These are phyloP conservation scores for Drosophila paracracens DNA, from an alignment of 2,888 invertebrate species.

Conservation along the genomic window DNA sequence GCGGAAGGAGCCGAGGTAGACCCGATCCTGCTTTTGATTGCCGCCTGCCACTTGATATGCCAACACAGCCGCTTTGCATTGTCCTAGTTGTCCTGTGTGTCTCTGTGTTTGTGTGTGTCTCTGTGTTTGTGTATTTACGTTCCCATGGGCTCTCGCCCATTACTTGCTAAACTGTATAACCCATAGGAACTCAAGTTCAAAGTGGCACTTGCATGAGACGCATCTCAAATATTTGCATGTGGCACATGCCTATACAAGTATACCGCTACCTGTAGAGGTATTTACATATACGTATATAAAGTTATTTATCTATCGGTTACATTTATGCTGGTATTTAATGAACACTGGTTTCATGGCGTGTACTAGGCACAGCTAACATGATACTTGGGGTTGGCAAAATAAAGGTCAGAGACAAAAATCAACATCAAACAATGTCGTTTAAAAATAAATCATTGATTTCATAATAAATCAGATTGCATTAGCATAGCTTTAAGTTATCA, in stretches of 20 bases:
- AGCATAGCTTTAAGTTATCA: neutral
- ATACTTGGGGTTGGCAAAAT: conserved; percentile 2
- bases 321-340: conserved; percentile 12
- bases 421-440: neutral
- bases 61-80: conserved; percentile 34
- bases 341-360: conserved; percentile 22
- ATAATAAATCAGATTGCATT: neutral
- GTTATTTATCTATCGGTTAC: conserved; percentile 50
- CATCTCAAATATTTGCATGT: conserved; percentile 43
- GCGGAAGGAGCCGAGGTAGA: conserved; percentile 3
- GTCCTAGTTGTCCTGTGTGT: neutral
- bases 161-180: conserved; percentile 49
- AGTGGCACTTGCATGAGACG: conserved; percentile 27
- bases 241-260: neutral
- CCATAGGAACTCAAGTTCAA: conserved; percentile 44
- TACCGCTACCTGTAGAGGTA: neutral
- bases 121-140: conserved; percentile 24
- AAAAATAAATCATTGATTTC: neutral
- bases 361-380: neutral
- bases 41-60: conserved; percentile 63
- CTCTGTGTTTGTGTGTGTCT: conserved; percentile 12
- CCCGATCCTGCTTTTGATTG: conserved; percentile 57
- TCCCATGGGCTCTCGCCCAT: conserved; percentile 53
- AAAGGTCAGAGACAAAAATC: conserved; percentile 16
- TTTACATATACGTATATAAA: conserved; percentile 5